Conservation (phyloP, 2,888 invertebrate species). For the Synergus umbraculus region DNA sequence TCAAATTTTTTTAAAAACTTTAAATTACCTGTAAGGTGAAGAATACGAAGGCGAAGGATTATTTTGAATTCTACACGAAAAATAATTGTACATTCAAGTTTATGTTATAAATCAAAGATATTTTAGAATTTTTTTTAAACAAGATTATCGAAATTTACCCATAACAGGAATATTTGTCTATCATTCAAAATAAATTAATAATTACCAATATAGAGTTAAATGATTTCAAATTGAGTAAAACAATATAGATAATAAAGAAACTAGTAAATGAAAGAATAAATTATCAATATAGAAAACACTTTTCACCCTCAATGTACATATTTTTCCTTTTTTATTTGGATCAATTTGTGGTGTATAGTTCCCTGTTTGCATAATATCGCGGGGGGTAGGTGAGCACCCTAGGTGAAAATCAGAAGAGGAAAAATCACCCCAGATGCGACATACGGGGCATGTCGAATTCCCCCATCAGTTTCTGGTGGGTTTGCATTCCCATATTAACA, state of each 20-base stretch:
- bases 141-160: no score
- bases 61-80: no score
- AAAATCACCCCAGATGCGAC: conserved; percentile 62
- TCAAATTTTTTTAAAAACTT: no score
- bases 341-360: conserved; percentile 37
- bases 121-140: no score
- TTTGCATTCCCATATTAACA: conserved; percentile 74
- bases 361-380: conserved; percentile 35
- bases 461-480: conserved; percentile 64
- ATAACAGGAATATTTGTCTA: no score
- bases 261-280: not conserved
- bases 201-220: no score
- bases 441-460: conserved; percentile 70
- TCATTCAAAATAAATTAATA: no score
- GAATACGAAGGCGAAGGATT: no score
- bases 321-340: conserved; percentile 29
- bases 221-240: no score
- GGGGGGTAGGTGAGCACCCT: conserved; percentile 60
- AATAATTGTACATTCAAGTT: no score
- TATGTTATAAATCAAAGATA: no score
- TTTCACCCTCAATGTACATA: conserved; percentile 14
- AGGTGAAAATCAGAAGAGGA: conserved; percentile 52
- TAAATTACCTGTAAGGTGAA: no score
- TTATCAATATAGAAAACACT: conserved; percentile 3
- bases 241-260: not conserved